Evolutionary conservation across 1,140 invertebrate species (phyloP), one percentile per base, ranked within the genome.

Genomic region (Leucophenga varia): DNA sequence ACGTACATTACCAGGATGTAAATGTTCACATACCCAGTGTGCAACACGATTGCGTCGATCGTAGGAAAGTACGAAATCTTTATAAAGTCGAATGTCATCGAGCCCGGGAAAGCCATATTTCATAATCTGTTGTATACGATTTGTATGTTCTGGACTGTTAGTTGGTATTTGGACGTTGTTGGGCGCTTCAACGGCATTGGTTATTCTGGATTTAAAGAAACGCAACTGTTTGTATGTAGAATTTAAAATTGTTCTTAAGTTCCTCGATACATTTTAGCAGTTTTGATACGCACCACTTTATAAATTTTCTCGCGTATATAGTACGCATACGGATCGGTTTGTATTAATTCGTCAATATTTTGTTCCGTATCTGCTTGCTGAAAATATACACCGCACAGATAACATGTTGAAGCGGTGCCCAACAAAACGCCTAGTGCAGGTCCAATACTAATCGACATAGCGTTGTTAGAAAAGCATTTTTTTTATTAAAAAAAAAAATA

Each of bases 21-120:
- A 75, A 75, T 98, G 95, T 75, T 99, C 96, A 75, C 97, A 93
- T 1, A 98, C 95, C 96, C 96, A 99, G 75, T 96, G 84, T 1
- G 95, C 87, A 34, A 92, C 86, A 54, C 90, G 79, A 54, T 88
- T 95, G 53, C 92, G 81, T 48, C 86, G 82, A 71, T 99, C 96
- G 65, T 98, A 99, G 1, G 93, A 93, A 9, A 98, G 71, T 30
- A 98, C 88, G 80, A 86, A 98, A 77, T 98, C 91, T 63, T 93
- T 87, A 69, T 86, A 92, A 0, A 90, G 89, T 59, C 90, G 80
- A 1, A 98, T 75, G 68, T 92, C 89, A 59, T 95, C 91, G 43
- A 93, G 77, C 30, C 92, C 83, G 12, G 95, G 95, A 76, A 94
- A 97, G 1, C 95, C 95, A 79, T 86, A 94, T 74, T 90, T 88